Percentiles rank a stretch among this genome's conserved stretches.
phyloP scores from a whole-genome alignment of 1,140 invertebrate genomes.

The Tetramorium simillimum region DNA sequence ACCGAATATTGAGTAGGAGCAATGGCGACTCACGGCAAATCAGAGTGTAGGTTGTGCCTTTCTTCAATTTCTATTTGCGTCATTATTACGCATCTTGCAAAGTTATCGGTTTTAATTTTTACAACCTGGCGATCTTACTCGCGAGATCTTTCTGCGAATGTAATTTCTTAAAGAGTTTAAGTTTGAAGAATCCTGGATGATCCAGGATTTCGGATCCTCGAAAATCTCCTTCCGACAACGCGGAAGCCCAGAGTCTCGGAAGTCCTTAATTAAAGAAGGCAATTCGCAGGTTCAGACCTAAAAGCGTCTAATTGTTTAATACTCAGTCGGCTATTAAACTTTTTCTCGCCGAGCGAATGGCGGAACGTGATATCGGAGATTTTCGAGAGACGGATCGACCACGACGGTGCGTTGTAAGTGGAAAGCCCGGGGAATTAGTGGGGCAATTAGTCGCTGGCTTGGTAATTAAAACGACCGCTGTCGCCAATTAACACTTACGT shows the following conservation, averaged over 20 bases:
- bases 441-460: conserved; percentile 53
- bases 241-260: neutral
- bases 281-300: conserved; percentile 20
- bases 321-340: conserved; percentile 53
- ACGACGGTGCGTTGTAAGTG: conserved; percentile 54
- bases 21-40: too few relatives aligned
- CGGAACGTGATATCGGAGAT: conserved; percentile 49
- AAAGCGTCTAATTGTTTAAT: conserved; percentile 54
- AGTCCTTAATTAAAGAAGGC: conserved; percentile 58
- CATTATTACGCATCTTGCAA: neutral
- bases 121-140: neutral
- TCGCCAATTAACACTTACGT: conserved; percentile 45
- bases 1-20: too few relatives aligned
- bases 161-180: conserved; percentile 28
- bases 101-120: neutral
- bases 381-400: conserved; percentile 48
- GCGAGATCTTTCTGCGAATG: neutral
- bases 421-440: conserved; percentile 54
- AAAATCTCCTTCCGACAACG: neutral
- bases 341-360: conserved; percentile 31
- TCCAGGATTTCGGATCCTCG: conserved; percentile 2
- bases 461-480: conserved; percentile 60
- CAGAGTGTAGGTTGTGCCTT: too few relatives aligned
- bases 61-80: neutral
- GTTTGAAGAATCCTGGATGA: conserved; percentile 43